Base-by-base conservation (phyloP, 1,140 invertebrate species). In the Drosophila prosaltans region DNA sequence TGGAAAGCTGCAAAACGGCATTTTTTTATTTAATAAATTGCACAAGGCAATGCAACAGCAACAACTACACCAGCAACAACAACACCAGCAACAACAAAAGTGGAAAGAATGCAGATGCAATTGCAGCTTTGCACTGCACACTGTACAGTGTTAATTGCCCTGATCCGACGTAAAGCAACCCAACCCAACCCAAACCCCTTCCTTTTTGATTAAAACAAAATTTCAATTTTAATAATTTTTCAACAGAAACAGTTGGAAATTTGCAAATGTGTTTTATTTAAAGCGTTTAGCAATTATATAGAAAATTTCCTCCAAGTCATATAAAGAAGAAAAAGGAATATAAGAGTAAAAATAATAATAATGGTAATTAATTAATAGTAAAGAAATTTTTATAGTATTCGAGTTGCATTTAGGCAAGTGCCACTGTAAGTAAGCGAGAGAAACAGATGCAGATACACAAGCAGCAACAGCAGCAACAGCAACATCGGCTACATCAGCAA, bases 11-110 rank as follows among this genome's bases (percentile, higher is more conserved):
- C 81, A 84, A 90, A 89, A 89, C 84, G 81, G 85, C 84, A 89
- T 89, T 89, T 89, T 51, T 89, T 90, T 81, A 84, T 90, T 88
- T 88, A 84, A 88, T 88, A 88, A 88, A 89, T 88, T 88, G 84
- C 84, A 88, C 84, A 89, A 88, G 84, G 80, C 83, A 83, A 82
- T 69, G 84, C 84, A 74, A 48, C 48, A 66, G 36, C 74, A 62
- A 64, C 74, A 24, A 61, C 48, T 63, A 41, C 74, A 61, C 55
- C 73, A 24, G 51, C 72, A 16, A 16, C 16, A 16, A 16, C 16
- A 16, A 16, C 16, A 16, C 16, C 16, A 58, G 28, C 66, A 73
- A 63, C 66, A 67, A 81, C 61, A 77, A 78, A 81, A 64, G 69
- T 77, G 65, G 68, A 75, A 70, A 70, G 75, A 78, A 78, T 78